A percentile compares a stretch with the other conserved stretches of the same genome.
These are phyloP conservation scores for Brachypterus glaber DNA, from an alignment of 2,888 invertebrate genomes.

Conservation along the genomic window DNA sequence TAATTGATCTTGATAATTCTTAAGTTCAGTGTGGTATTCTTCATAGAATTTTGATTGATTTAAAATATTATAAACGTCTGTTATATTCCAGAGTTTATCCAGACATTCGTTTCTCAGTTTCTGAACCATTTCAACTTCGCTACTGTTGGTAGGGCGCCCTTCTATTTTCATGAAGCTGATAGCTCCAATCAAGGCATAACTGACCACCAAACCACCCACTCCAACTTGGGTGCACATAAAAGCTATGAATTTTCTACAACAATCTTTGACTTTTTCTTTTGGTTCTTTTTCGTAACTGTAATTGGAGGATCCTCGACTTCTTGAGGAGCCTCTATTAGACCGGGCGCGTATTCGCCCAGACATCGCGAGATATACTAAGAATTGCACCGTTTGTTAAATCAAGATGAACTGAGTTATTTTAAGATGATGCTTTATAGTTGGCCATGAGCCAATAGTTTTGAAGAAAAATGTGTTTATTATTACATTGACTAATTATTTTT, in stretches of 20 bases:
- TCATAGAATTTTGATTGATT: slow-evolving; percentile 55
- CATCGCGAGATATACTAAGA: too few species aligned
- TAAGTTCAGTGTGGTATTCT: slow-evolving; percentile 52
- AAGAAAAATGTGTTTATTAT: too few species aligned
- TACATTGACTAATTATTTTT: too few species aligned
- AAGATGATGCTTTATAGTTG: too few species aligned
- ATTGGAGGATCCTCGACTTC: slow-evolving; percentile 47
- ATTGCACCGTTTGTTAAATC: too few species aligned
- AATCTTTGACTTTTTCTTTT: slow-evolving; percentile 71
- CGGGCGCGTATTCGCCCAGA: slow-evolving; percentile 7
- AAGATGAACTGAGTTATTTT: too few species aligned
- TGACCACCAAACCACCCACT: slow-evolving; percentile 77
- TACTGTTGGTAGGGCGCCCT: slow-evolving; percentile 33
- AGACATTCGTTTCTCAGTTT: slow-evolving; percentile 49
- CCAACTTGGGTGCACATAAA: slow-evolving; percentile 92
- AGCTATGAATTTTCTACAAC: slow-evolving; percentile 74
- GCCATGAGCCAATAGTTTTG: too few species aligned
- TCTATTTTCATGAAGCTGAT: slow-evolving; percentile 73
- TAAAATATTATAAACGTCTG: slow-evolving; percentile 57
- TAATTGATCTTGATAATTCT: slow-evolving; percentile 58
- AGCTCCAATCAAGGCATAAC: slow-evolving; percentile 80
- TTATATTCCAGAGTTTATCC: slow-evolving; percentile 54
- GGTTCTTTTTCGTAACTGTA: slow-evolving; percentile 51
- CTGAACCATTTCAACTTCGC: slow-evolving; percentile 17
- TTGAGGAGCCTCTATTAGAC: slow-evolving; percentile 25